Evolutionary conservation across 2,888 invertebrate genomes (phyloP), one percentile per base, ranked within the genome.

Genomic region (Nasonia oneida): DNA sequence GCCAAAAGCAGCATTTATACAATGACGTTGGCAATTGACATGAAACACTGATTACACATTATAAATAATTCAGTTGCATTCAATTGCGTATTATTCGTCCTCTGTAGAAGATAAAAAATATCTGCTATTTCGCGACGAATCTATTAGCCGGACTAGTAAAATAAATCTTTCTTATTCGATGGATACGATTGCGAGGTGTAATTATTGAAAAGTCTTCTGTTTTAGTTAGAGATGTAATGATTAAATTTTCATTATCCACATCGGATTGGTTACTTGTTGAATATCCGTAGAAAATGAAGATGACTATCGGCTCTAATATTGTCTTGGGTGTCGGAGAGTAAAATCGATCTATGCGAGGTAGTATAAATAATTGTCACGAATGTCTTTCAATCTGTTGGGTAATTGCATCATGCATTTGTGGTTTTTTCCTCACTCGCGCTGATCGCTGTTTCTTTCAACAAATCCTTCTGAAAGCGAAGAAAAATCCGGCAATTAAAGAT

Each of bases 361-460:
- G 14, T 67, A 33, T 67, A 67, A 67, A 33, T 33, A n/a, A 67
- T 67, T 67, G 67, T 67, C 67, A n/a, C 67, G 67, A 67, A 12
- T 67, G 67, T 29, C 33, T 67, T 64, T 29, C 64, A 14, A 67
- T 14, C 67, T 67, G 33, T 67, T 14, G 33, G 14, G 33, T 12
- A 67, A 67, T 23, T 61, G 6, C 57, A 61, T 61, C 12, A 29
- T 67, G n/a, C 3, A 33, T n/a, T n/a, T 33, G 29, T 5, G 67
- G 67, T 67, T 67, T 67, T 64, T 67, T 67, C 67, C 33, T 67
- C 29, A 33, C 29, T 33, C 15, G 3, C 15, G 2, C 29, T 14
- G 33, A 8, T 3, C 67, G 5, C 12, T 33, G 3, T 33, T 29
- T 33, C 23, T 61, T 0, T 61, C 33, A 61, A 57, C 57, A 2